Conservation (phyloP, 2,113 vertebrate species). For the Antidorcas marsupialis region DNA sequence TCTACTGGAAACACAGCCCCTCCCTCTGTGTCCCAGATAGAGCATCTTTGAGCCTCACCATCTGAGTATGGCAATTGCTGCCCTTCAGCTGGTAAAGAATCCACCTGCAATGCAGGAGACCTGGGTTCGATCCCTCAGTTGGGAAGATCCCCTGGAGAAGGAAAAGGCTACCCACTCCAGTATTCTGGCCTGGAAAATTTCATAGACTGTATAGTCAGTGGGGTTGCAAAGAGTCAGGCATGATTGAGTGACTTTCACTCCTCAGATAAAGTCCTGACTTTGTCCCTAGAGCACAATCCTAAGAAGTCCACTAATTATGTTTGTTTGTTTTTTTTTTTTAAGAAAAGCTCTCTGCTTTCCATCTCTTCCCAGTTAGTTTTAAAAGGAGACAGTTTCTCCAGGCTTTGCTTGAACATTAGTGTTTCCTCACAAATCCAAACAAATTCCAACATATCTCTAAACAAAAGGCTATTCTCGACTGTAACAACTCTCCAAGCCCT, state of each 20-base stretch:
- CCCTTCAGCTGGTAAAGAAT: neutral
- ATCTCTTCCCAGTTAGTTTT: neutral
- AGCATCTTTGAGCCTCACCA: neutral
- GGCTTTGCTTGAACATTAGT: neutral
- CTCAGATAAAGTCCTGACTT: neutral
- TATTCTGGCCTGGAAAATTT: neutral
- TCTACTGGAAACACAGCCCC: neutral
- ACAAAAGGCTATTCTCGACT: neutral
- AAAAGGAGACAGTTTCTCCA: neutral
- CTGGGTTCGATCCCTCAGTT: rapidly evolving
- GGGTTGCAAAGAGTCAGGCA: neutral
- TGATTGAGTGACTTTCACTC: neutral
- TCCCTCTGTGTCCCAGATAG: neutral
- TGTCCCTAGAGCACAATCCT: neutral
- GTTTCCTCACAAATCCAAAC: neutral
- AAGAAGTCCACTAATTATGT: neutral
- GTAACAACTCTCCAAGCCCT: neutral
- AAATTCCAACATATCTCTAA: neutral
- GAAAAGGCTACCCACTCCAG: neutral
- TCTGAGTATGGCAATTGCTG: neutral
- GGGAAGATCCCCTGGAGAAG: neutral
- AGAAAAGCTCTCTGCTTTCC: neutral
- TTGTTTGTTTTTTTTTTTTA: no score
- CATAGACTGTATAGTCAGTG: neutral
- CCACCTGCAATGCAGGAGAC: neutral